Conservation (phyloP, 1,140 invertebrate species). For the Telenomus remus region DNA sequence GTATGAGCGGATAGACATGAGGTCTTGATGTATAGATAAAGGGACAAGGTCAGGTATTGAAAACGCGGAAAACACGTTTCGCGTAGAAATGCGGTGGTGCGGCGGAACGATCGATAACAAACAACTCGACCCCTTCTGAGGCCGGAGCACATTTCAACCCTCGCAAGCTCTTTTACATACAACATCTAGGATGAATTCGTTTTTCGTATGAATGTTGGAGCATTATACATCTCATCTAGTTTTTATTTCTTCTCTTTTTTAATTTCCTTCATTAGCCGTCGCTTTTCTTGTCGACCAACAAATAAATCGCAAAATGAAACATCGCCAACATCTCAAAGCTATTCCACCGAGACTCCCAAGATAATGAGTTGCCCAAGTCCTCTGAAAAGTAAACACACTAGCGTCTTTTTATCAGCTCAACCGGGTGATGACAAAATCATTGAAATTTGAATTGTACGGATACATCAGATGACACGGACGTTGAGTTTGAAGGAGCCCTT, state of each 20-base stretch:
- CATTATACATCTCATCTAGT: neutral
- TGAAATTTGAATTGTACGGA: conserved; percentile 1
- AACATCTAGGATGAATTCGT: conserved; percentile 25
- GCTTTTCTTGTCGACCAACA: conserved; percentile 10
- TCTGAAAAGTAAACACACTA: neutral
- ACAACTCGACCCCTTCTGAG: conserved; percentile 48
- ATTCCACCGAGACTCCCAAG: conserved; percentile 7
- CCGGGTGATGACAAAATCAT: neutral
- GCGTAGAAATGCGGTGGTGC: conserved; percentile 39
- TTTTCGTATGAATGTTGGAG: conserved; percentile 6
- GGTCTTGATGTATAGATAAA: conserved; percentile 13
- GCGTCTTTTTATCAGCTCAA: neutral
- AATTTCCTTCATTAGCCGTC: neutral
- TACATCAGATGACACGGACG: neutral
- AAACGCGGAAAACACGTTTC: conserved; percentile 47
- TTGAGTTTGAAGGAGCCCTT: conserved; percentile 7
- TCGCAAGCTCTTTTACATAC: conserved; percentile 43
- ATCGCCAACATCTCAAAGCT: neutral
- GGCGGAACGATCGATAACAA: conserved; percentile 58
- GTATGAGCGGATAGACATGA: conserved; percentile 8
- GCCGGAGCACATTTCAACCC: conserved; percentile 43
- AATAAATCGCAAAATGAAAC: conserved; percentile 27
- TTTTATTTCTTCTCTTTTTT: conserved; percentile 5
- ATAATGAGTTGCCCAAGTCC: conserved; percentile 28
- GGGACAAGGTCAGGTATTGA: conserved; percentile 52